A percentile compares a stretch with the other conserved stretches of the same genome.
phyloP scores from a whole-genome alignment of 2,113 vertebrate species.

The Vidua chalybeata region DNA sequence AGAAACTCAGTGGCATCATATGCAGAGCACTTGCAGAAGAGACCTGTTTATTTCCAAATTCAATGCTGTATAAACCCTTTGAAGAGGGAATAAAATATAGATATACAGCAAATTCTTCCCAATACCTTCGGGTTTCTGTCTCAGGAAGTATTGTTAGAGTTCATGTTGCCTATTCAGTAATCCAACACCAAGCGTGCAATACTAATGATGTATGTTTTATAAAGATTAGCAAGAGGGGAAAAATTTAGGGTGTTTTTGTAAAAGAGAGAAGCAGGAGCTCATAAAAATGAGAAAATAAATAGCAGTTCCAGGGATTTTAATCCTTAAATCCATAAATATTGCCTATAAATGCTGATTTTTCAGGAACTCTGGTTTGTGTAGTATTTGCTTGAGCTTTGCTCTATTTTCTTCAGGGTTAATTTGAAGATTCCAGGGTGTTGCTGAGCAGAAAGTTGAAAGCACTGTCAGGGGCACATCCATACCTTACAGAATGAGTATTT shows the following conservation, averaged over 20 bases:
- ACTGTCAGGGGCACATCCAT: background rate
- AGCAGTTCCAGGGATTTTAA: background rate
- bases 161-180: background rate
- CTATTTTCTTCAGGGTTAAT: background rate
- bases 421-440: background rate
- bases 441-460: conserved; percentile 30
- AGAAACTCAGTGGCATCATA: conserved; percentile 18
- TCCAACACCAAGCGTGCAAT: background rate
- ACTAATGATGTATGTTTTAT: background rate
- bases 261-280: background rate
- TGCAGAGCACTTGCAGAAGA: conserved; percentile 8
- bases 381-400: background rate
- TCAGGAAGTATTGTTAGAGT: background rate
- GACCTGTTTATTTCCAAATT: conserved; percentile 47
- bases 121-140: background rate
- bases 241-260: background rate
- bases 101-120: background rate
- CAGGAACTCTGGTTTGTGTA: background rate
- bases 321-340: background rate
- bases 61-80: background rate
- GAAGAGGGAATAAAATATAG: background rate
- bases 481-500: background rate
- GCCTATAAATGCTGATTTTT: conserved; percentile 6
- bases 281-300: background rate
- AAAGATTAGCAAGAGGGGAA: background rate